Percentiles rank a stretch among this genome's conserved stretches.
Evolutionary conservation across 2,888 invertebrate genomes (phyloP).

Genomic region (Ormyrus nitidulus): DNA sequence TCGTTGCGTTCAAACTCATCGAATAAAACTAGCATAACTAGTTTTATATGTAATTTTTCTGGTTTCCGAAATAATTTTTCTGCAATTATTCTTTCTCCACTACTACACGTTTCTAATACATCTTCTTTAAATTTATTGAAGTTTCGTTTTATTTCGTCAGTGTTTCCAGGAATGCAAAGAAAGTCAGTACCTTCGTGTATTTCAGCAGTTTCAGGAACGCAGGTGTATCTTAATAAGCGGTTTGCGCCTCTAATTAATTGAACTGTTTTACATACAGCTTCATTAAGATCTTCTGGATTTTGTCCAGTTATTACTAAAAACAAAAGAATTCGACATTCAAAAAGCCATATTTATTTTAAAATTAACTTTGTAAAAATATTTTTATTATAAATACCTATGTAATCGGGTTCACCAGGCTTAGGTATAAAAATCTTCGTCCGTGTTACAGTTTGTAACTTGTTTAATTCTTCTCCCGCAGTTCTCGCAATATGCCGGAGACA

Average conservation of each 20-base stretch:
- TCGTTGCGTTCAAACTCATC: slow-evolving; percentile 84
- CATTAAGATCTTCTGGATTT: slow-evolving; percentile 80
- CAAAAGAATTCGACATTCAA: not conserved
- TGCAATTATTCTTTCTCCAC: slow-evolving; percentile 80
- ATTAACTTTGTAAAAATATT: not conserved
- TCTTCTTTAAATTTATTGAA: slow-evolving; percentile 81
- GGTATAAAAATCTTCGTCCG: slow-evolving; percentile 36
- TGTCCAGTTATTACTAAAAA: slow-evolving; percentile 77
- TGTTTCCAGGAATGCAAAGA: slow-evolving; percentile 85
- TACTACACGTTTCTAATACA: slow-evolving; percentile 73
- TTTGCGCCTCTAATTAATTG: slow-evolving; percentile 83
- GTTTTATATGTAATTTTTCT: slow-evolving; percentile 88
- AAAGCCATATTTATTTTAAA: not conserved
- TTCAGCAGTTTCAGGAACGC: too few relatives aligned
- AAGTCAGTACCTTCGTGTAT: slow-evolving; percentile 84
- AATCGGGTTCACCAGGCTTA: slow-evolving; percentile 38
- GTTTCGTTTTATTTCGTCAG: slow-evolving; percentile 78
- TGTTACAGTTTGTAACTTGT: slow-evolving; percentile 30
- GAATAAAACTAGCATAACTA: slow-evolving; percentile 85
- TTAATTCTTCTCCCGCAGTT: slow-evolving; percentile 8
- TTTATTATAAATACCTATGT: slow-evolving; percentile 16
- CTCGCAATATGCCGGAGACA: slow-evolving; percentile 33
- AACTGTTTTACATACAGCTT: slow-evolving; percentile 85
- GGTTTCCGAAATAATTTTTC: slow-evolving; percentile 85
- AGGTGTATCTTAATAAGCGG: slow-evolving; percentile 81